These are phyloP conservation scores for Ischnura elegans DNA, from an alignment of 2,888 invertebrate genomes.

Conservation along the genomic window DNA sequence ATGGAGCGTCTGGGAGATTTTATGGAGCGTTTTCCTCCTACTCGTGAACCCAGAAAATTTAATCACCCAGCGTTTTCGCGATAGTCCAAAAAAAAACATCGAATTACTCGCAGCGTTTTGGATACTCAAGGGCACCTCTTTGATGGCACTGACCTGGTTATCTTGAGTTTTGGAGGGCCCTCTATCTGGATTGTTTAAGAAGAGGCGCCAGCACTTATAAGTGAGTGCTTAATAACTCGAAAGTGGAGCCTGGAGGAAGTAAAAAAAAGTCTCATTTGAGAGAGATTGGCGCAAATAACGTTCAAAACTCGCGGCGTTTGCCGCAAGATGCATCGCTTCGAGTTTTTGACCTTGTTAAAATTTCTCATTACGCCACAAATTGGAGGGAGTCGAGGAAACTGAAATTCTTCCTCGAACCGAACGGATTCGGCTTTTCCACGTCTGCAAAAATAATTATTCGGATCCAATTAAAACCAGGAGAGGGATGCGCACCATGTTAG, in stretches of 20 bases:
- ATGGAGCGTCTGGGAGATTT: background rate
- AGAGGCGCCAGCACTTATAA: background rate
- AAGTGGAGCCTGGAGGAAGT: background rate
- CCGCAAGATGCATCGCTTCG: background rate
- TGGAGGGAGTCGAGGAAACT: background rate
- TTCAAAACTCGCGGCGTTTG: background rate
- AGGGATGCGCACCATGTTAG: background rate
- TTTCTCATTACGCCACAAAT: background rate
- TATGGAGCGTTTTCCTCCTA: background rate
- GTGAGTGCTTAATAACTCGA: background rate
- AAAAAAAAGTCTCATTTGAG: background rate
- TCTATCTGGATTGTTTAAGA: background rate
- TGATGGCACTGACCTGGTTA: too few species aligned
- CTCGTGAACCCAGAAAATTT: background rate
- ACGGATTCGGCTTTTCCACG: background rate
- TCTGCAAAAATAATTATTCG: background rate
- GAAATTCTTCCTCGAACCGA: background rate
- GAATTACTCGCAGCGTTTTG: background rate
- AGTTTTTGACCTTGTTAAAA: background rate
- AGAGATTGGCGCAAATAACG: background rate
- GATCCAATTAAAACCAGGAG: background rate
- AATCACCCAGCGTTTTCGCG: background rate
- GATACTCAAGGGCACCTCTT: too few species aligned
- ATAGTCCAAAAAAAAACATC: background rate
- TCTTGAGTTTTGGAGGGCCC: background rate